Percentiles rank a stretch among this genome's conserved stretches.
phyloP scores from a whole-genome alignment of 2,113 vertebrate genomes.

The Petrocephalus microphthalmus region DNA sequence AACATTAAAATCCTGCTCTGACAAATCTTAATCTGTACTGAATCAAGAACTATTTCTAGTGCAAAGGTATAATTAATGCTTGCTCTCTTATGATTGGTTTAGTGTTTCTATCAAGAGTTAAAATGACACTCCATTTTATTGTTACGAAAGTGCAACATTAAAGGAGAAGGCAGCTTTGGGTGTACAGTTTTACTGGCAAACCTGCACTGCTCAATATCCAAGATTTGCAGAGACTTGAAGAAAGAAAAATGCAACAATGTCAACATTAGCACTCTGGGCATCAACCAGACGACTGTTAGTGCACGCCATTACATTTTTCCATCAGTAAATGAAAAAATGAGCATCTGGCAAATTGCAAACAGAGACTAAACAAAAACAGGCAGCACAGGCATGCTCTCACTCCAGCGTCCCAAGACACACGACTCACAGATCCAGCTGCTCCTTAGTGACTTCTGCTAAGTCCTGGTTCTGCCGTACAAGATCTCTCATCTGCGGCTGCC shows the following conservation, averaged over 20 bases:
- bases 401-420: slow-evolving; percentile 13
- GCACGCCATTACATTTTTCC: background rate
- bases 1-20: background rate
- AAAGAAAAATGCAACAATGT: background rate
- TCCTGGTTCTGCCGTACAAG: slow-evolving; percentile 57
- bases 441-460: slow-evolving; percentile 52
- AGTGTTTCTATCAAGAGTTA: background rate
- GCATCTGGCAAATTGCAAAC: background rate
- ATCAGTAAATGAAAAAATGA: background rate
- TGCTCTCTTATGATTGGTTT: background rate
- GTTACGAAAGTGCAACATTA: background rate
- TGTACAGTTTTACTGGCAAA: background rate
- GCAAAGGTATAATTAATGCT: background rate
- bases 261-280: background rate
- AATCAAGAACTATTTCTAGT: background rate
- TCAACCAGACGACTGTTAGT: background rate
- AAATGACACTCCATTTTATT: background rate
- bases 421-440: slow-evolving; percentile 66
- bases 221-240: background rate
- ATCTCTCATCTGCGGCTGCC: slow-evolving; percentile 51
- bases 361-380: slow-evolving; percentile 19
- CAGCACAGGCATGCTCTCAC: slow-evolving; percentile 42
- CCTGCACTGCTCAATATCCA: background rate
- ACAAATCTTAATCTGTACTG: background rate
- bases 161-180: background rate